These are phyloP conservation scores for Macropis europaea DNA, from an alignment of 2,888 invertebrate species.

Conservation along the genomic window DNA sequence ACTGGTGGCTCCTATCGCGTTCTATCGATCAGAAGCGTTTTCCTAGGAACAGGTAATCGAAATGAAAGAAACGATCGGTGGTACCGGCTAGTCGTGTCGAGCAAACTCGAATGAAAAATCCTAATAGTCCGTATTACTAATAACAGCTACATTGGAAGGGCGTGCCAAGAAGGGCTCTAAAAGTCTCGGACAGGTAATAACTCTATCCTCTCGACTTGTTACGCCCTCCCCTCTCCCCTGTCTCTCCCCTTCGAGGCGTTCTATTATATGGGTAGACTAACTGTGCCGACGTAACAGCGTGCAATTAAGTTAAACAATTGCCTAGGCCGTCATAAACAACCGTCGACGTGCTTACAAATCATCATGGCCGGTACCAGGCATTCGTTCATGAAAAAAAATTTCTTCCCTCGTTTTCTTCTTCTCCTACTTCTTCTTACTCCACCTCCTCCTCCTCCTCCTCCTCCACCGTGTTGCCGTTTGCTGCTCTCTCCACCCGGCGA, in stretches of 20 bases:
- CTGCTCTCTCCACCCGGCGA: slow-evolving; percentile 13
- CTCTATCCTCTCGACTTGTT: slow-evolving; percentile 71
- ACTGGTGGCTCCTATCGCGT: too few relatives aligned
- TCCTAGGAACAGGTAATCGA: too few relatives aligned
- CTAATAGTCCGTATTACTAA: slow-evolving; percentile 75
- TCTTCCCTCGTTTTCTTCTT: not conserved
- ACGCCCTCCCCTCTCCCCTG: slow-evolving; percentile 21
- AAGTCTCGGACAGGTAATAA: slow-evolving; percentile 76
- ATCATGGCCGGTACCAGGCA: slow-evolving; percentile 51
- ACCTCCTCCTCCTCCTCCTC: slow-evolving; percentile 15
- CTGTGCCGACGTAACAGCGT: slow-evolving; percentile 73
- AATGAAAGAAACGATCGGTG: slow-evolving; percentile 19
- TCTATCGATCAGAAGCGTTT: too few relatives aligned
- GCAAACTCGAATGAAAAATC: slow-evolving; percentile 62
- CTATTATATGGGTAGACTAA: slow-evolving; percentile 69
- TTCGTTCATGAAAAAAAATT: slow-evolving; percentile 46
- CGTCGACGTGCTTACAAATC: slow-evolving; percentile 69
- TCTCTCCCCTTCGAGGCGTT: slow-evolving; percentile 39
- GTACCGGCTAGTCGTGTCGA: slow-evolving; percentile 42
- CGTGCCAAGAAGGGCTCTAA: slow-evolving; percentile 73
- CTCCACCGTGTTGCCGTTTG: slow-evolving; percentile 9
- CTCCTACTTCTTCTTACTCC: slow-evolving; percentile 4
- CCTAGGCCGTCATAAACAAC: slow-evolving; percentile 72
- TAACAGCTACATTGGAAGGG: slow-evolving; percentile 76
- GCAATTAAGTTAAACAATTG: slow-evolving; percentile 79